Percentiles rank a stretch among this genome's conserved stretches.
Evolutionary conservation across 2,888 invertebrate genomes (phyloP).

Genomic region (Elysia crispata): DNA sequence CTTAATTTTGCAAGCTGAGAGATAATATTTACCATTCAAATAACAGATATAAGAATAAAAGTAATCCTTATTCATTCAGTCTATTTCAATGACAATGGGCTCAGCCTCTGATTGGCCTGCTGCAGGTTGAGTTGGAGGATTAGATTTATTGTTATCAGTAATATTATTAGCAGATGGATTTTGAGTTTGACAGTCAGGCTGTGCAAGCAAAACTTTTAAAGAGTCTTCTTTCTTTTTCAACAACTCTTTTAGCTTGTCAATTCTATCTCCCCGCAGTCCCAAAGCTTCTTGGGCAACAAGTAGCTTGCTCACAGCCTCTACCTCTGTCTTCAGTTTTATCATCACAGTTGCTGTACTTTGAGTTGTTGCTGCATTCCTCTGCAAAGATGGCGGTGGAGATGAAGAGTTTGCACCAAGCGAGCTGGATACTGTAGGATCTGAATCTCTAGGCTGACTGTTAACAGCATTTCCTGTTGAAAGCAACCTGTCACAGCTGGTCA

Average conservation of each 20-base stretch:
- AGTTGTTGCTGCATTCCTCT: background rate
- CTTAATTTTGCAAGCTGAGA: no score
- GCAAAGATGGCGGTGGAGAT: background rate
- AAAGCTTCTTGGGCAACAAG: conserved; percentile 17
- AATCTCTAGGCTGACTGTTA: background rate
- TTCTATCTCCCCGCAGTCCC: conserved; percentile 40
- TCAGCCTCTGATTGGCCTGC: background rate
- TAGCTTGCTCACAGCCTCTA: conserved; percentile 29
- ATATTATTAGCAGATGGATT: no score
- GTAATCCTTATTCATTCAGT: conserved; percentile 25
- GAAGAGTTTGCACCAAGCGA: no score
- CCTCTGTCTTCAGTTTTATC: background rate
- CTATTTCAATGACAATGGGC: background rate
- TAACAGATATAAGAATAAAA: background rate
- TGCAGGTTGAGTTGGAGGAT: background rate
- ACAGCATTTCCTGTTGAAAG: background rate
- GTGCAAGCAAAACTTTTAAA: conserved; percentile 3
- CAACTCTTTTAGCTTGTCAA: conserved; percentile 43
- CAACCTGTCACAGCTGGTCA: no score
- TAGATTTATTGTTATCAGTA: background rate
- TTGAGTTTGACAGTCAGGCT: no score
- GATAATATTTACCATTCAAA: no score
- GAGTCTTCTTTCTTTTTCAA: conserved; percentile 30
- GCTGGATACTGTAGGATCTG: background rate
- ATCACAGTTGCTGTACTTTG: no score